Evolutionary conservation across 2,888 invertebrate genomes (phyloP).

Genomic region (Phaedon cochleariae): DNA sequence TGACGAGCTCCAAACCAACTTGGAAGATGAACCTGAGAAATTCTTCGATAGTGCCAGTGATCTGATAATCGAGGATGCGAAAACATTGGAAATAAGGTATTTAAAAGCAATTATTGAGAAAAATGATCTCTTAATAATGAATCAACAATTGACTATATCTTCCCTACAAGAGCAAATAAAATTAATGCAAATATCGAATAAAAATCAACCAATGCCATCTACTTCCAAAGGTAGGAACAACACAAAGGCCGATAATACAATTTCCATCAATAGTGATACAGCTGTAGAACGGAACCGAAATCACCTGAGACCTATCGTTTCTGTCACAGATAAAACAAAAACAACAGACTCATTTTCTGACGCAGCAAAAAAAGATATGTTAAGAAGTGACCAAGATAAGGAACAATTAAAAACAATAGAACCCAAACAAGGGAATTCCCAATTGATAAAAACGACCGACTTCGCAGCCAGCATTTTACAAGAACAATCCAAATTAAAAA

Average conservation of each 20-base stretch:
- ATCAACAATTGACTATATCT: conserved; percentile 5
- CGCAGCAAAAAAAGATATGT: neutral
- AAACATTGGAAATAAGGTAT: neutral
- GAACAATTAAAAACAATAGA: neutral
- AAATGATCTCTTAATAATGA: conserved; percentile 1
- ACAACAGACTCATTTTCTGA: conserved; percentile 3
- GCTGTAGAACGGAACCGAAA: neutral
- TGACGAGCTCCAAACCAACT: neutral
- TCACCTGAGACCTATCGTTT: neutral
- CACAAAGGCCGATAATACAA: neutral
- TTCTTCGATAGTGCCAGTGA: conserved; percentile 3
- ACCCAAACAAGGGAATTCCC: conserved; percentile 7
- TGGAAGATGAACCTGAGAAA: conserved; percentile 2
- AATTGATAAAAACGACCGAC: neutral
- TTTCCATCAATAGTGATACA: neutral
- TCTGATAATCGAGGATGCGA: neutral
- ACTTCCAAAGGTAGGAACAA: neutral
- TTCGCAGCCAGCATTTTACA: neutral
- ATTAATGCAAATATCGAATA: neutral
- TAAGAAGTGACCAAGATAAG: neutral
- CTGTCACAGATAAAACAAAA: neutral
- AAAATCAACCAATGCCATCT: conserved; percentile 6
- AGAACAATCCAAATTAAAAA: neutral
- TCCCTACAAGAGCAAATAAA: neutral
- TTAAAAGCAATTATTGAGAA: conserved; percentile 2